These are phyloP conservation scores for Ameiurus melas DNA, from an alignment of 2,113 vertebrate species.

Conservation along the genomic window DNA sequence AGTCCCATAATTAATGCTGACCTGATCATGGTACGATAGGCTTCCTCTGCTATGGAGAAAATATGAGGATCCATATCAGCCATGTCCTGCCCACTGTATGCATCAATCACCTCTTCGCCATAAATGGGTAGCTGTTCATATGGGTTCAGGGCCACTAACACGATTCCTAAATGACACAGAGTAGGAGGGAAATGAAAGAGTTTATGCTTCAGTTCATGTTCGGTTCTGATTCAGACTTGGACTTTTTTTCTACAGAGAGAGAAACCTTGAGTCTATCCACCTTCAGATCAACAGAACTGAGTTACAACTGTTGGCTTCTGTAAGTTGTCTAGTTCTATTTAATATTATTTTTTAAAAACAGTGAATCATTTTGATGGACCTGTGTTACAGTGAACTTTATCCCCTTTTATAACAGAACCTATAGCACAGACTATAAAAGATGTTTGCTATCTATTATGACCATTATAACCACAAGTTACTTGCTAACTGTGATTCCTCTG, in stretches of 20 bases:
- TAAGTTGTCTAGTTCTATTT: neutral
- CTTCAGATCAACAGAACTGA: neutral
- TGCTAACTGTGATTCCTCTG: neutral
- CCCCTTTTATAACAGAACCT: neutral
- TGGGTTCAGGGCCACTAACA: constrained; percentile 78
- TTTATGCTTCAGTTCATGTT: neutral
- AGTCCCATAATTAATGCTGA: constrained; percentile 44
- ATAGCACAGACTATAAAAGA: constrained; percentile 1
- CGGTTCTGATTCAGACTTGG: neutral
- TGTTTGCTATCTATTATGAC: neutral
- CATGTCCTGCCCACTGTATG: constrained; percentile 77
- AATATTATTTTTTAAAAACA: neutral
- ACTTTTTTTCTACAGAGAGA: neutral
- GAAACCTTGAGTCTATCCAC: neutral
- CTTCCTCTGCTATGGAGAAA: constrained; percentile 78
- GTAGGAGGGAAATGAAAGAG: neutral
- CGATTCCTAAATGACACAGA: constrained; percentile 68
- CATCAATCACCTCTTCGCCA: constrained; percentile 79
- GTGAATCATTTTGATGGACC: neutral
- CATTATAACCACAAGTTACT: neutral
- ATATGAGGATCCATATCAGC: constrained; percentile 80
- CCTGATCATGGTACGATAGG: constrained; percentile 78
- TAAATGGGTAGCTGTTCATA: constrained; percentile 78
- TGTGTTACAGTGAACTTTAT: neutral
- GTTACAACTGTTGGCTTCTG: neutral